phyloP scores from a whole-genome alignment of 2,797 vertebrate genomes.

The Siniperca undulata region DNA sequence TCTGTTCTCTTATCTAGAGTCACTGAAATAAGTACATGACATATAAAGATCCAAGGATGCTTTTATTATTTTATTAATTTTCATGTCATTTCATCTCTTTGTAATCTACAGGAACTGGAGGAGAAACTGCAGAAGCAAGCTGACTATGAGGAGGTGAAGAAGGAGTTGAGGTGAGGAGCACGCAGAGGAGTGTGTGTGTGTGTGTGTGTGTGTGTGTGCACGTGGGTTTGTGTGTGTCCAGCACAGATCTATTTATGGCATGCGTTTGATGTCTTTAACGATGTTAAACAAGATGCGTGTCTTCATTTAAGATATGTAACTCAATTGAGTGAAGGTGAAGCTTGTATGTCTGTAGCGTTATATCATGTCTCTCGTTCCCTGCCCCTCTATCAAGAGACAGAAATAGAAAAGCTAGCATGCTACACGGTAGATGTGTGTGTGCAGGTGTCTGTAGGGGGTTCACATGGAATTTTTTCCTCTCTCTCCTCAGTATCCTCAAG shows the following conservation, averaged over 20 bases:
- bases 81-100: slow-evolving; percentile 19
- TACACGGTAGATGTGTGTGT: background rate
- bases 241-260: slow-evolving; percentile 47
- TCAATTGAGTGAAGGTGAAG: slow-evolving; percentile 46
- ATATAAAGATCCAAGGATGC: background rate
- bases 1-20: slow-evolving; percentile 4
- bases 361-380: slow-evolving; percentile 4
- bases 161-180: slow-evolving; percentile 94
- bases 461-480: background rate
- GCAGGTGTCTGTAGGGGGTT: background rate
- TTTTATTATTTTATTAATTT: slow-evolving; percentile 18
- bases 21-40: slow-evolving; percentile 15
- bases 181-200: slow-evolving; percentile 2
- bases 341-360: slow-evolving; percentile 44
- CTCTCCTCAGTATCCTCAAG: slow-evolving; percentile 91
- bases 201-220: background rate
- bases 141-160: slow-evolving; percentile 99
- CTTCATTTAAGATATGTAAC: slow-evolving; percentile 59
- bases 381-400: slow-evolving; percentile 20
- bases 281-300: slow-evolving; percentile 51
- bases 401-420: slow-evolving; percentile 9
- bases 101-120: slow-evolving; percentile 91
- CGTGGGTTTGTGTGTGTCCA: slow-evolving; percentile 6
- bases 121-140: slow-evolving; percentile 96
- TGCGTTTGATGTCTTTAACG: slow-evolving; percentile 57